phyloP scores from a whole-genome alignment of 2,113 vertebrate genomes.

The Anseranas semipalmata region DNA sequence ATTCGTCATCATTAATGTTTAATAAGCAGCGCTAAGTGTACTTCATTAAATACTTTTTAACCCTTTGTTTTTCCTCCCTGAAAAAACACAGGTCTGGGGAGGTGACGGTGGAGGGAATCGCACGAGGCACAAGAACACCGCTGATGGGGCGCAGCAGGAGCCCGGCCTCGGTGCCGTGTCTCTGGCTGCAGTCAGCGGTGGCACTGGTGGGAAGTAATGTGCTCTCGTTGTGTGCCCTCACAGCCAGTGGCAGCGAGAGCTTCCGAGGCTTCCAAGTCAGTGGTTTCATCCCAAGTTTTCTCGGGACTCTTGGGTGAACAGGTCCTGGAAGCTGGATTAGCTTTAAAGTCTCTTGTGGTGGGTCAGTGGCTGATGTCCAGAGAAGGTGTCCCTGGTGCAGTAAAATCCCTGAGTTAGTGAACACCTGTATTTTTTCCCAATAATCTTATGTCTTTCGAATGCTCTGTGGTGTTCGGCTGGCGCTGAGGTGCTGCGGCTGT shows the following conservation, averaged over 20 bases:
- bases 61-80: background rate
- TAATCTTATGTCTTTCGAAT: background rate
- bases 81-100: background rate
- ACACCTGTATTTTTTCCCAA: background rate
- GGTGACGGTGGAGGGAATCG: background rate
- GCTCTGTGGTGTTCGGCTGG: fast-evolving
- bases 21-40: background rate
- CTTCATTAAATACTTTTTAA: background rate
- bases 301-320: background rate
- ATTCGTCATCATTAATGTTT: background rate
- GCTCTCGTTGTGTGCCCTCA: background rate
- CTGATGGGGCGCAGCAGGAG: background rate
- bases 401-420: background rate
- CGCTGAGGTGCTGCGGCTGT: background rate
- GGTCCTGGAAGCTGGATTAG: background rate
- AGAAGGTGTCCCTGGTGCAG: background rate
- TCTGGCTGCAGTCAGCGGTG: background rate
- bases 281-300: fast-evolving
- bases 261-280: background rate
- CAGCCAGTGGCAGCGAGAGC: background rate
- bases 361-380: background rate
- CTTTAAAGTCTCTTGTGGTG: background rate
- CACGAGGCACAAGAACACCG: fast-evolving
- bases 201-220: fast-evolving
- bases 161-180: background rate